Conservation (phyloP, 2,113 vertebrate species). For the Himantopus leucocephalus region DNA sequence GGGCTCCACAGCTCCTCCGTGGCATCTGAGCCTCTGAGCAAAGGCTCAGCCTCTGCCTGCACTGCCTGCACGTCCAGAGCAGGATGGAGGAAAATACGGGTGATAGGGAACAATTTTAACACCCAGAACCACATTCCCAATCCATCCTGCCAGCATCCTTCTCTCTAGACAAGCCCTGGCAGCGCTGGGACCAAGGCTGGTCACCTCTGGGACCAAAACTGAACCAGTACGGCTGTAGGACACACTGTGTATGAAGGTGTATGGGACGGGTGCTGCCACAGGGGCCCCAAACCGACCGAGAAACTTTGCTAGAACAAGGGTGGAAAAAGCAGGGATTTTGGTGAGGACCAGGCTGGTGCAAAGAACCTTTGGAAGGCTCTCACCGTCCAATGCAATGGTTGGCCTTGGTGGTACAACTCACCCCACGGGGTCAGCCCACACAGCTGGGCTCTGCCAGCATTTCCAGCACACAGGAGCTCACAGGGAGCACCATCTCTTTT, state of each 20-base stretch:
- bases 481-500: neutral
- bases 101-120: neutral
- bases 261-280: neutral
- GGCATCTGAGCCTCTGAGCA: neutral
- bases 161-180: neutral
- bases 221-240: neutral
- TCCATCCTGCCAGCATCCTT: neutral
- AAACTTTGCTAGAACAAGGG: neutral
- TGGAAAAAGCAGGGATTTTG: neutral
- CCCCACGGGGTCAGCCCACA: neutral
- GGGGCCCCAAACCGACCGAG: neutral
- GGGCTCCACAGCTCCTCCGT: neutral
- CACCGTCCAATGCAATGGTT: neutral
- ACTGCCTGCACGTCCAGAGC: neutral
- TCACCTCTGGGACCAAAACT: neutral
- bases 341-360: neutral
- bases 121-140: neutral
- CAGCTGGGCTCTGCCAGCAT: neutral
- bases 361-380: neutral
- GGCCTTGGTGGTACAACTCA: neutral
- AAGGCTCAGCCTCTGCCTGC: neutral
- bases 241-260: neutral
- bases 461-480: neutral
- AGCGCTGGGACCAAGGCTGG: accelerated
- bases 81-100: neutral